Conservation (phyloP, 2,888 invertebrate genomes). For the Seira musarum region DNA sequence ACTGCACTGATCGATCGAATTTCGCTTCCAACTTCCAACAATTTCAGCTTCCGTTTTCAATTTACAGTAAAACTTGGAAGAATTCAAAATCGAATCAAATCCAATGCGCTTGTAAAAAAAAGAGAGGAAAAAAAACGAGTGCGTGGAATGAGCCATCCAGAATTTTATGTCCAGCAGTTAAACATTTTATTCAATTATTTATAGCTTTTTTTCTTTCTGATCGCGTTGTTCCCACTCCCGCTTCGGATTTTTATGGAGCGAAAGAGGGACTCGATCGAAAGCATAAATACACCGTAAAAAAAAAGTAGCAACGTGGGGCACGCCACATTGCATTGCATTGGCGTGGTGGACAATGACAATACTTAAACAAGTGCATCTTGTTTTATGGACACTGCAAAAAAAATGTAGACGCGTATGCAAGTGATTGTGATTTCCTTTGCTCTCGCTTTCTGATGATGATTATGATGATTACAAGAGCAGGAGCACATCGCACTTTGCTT, state of each 20-base stretch:
- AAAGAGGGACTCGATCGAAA: not conserved
- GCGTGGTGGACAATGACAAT: too few relatives aligned
- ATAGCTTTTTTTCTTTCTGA: constrained; percentile 12
- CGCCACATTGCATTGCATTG: too few relatives aligned
- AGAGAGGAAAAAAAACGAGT: not conserved
- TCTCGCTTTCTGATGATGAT: too few relatives aligned
- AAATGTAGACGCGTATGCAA: too few relatives aligned
- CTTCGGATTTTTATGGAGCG: too few relatives aligned
- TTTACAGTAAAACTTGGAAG: too few relatives aligned
- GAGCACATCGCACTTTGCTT: too few relatives aligned
- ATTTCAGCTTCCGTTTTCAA: constrained; percentile 41
- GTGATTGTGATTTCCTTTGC: not conserved
- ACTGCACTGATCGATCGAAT: too few relatives aligned
- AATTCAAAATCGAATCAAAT: constrained; percentile 28
- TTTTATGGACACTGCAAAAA: too few relatives aligned
- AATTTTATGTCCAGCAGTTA: constrained; percentile 54
- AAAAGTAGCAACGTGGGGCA: not conserved
- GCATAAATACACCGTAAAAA: constrained; percentile 15
- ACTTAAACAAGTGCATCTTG: too few relatives aligned
- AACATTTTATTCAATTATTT: constrained; percentile 56
- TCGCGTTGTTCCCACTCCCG: not conserved
- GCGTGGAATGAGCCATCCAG: constrained; percentile 24
- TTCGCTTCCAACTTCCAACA: too few relatives aligned
- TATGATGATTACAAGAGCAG: constrained; percentile 26
- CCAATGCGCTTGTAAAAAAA: too few relatives aligned